Percentiles rank a stretch among this genome's conserved stretches.
These are phyloP conservation scores for Melanostoma scalare DNA, from an alignment of 2,888 invertebrate genomes.

Conservation along the genomic window DNA sequence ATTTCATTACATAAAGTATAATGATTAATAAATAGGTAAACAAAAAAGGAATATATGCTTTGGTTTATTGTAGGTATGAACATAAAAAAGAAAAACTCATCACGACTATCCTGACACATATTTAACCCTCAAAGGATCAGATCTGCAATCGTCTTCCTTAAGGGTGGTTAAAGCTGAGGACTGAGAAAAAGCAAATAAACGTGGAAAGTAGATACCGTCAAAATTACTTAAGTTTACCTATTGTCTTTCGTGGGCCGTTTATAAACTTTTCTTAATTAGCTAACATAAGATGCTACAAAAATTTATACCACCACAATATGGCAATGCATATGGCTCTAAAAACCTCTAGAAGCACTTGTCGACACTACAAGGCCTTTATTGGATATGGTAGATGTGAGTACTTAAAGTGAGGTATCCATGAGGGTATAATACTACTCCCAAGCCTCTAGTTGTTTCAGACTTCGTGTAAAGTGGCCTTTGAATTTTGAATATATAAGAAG, in stretches of 20 bases:
- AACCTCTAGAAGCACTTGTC: constrained; percentile 23
- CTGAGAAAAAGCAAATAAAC: constrained; percentile 32
- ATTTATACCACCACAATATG: constrained; percentile 29
- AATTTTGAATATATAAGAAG: constrained; percentile 30
- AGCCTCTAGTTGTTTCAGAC: constrained; percentile 21
- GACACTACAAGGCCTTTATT: constrained; percentile 16
- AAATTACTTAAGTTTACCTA: constrained; percentile 37
- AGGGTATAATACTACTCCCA: not conserved
- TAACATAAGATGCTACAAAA: constrained; percentile 32
- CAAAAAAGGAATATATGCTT: too few relatives aligned
- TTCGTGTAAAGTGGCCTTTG: constrained; percentile 24
- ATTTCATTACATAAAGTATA: too few relatives aligned
- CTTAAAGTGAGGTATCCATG: not conserved
- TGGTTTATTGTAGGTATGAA: constrained; percentile 3
- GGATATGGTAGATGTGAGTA: not conserved
- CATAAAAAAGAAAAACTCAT: constrained; percentile 12
- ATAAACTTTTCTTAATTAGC: constrained; percentile 58
- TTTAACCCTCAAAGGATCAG: constrained; percentile 10
- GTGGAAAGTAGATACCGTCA: constrained; percentile 38
- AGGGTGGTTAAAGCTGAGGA: not conserved
- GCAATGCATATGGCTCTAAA: constrained; percentile 24
- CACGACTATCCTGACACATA: constrained; percentile 29
- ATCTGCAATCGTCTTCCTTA: constrained; percentile 13
- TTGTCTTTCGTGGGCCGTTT: constrained; percentile 44
- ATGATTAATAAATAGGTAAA: too few relatives aligned